These are phyloP conservation scores for Smittia sp. DNA, from an alignment of 2,888 invertebrate genomes.

Conservation along the genomic window DNA sequence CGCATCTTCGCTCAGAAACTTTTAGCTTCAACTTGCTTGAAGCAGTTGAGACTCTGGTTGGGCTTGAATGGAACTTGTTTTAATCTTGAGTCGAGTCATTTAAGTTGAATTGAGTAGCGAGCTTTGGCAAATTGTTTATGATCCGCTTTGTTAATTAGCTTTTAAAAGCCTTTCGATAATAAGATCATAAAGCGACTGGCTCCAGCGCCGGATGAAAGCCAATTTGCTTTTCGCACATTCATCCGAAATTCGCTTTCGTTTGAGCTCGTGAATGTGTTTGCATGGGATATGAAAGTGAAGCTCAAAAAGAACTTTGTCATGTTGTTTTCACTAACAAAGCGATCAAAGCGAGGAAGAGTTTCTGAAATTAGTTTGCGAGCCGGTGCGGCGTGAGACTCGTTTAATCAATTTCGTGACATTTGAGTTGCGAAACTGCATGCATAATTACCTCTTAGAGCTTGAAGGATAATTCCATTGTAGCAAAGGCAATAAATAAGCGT, in stretches of 20 bases:
- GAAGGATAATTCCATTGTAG: slow-evolving; percentile 10
- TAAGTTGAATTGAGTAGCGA: no score
- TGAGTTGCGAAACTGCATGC: neutral
- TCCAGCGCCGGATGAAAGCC: neutral
- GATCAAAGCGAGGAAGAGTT: neutral
- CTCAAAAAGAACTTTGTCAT: neutral
- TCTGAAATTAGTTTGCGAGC: neutral
- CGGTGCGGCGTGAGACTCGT: slow-evolving; percentile 4
- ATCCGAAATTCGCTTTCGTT: neutral
- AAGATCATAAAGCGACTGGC: neutral
- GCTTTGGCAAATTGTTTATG: no score
- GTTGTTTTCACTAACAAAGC: neutral
- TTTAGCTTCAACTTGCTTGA: no score
- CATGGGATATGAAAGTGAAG: neutral
- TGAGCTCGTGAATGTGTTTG: neutral
- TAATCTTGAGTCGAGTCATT: no score
- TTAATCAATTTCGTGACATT: slow-evolving; percentile 4
- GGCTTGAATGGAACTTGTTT: no score
- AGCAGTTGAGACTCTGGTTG: no score
- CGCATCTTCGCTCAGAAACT: neutral
- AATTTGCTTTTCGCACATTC: slow-evolving; percentile 19
- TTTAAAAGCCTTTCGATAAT: neutral
- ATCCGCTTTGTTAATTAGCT: neutral
- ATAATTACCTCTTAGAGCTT: neutral
- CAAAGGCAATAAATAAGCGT: slow-evolving; percentile 2